Evolutionary conservation across 2,797 vertebrate species (phyloP).

Genomic region (Manis pentadactyla): DNA sequence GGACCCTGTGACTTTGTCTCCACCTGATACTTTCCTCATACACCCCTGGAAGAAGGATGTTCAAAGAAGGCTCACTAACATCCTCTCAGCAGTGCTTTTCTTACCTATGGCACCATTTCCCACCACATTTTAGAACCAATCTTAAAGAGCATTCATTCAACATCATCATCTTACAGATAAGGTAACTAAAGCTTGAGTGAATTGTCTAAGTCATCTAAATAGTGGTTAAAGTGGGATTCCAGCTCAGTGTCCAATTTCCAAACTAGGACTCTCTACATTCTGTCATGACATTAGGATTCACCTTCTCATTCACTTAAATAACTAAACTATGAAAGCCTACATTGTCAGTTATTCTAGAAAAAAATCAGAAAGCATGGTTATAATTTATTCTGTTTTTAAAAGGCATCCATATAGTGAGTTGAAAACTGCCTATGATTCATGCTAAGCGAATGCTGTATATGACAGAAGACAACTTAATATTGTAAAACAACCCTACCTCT

Average conservation of each 20-base stretch:
- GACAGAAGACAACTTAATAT: slow-evolving; percentile 35
- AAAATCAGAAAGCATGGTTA: background rate
- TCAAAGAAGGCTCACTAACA: background rate
- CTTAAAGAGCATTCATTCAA: background rate
- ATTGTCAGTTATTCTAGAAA: background rate
- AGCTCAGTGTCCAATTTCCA: background rate
- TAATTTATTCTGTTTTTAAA: background rate
- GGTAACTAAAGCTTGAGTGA: background rate
- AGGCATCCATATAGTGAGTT: background rate
- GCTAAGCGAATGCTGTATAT: background rate
- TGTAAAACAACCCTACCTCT: slow-evolving; percentile 48
- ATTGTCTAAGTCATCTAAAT: background rate
- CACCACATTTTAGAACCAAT: background rate
- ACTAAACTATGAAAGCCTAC: background rate
- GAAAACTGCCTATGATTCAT: background rate
- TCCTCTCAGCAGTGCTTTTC: background rate
- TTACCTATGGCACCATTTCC: background rate
- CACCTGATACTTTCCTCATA: background rate
- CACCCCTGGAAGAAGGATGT: background rate
- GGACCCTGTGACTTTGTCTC: background rate
- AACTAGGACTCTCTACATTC: background rate
- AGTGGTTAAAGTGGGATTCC: background rate
- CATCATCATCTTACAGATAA: background rate
- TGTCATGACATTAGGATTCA: background rate
- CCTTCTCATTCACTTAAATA: background rate